Base-by-base conservation (phyloP, 2,888 invertebrate species). In the Zygogramma bicolorata region DNA sequence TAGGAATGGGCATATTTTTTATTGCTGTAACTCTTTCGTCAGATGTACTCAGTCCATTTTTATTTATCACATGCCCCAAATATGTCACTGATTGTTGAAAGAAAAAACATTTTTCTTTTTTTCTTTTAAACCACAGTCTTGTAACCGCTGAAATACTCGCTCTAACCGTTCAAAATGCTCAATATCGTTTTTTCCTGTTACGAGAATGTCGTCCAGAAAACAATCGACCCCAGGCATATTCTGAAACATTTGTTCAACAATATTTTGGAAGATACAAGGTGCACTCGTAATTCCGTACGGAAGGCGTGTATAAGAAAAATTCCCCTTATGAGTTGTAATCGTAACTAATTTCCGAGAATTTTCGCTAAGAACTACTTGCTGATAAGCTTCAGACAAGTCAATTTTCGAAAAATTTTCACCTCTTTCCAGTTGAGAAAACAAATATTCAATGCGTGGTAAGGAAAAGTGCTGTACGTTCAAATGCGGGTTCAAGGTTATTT, bases 101-200 rank as follows among this genome's bases (percentile, higher is more conserved):
- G 49, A 82, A 76, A 15, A 70, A 49, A 61, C 81, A 82, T 65
- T 82, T 83, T 53, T 74, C 20, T 63, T 68, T 59, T 77, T 68
- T 5, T 81, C 76, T 20, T 75, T 77, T 25, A 77, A 38, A 10
- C 78, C 77, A 38, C 72, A 62, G 1, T 76, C 72, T 57, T 63
- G 42, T 25, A 80, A 70, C 46, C 46, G 18, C 5, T 46, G 3
- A 3, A 18, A 18, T 4, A 46, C 8, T 46, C 8, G 46, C 18
- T 46, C 46, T 8, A 46, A 46, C 3, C 18, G 18, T 46, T 46
- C 46, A 8, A 59, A 59, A 31, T 18, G 59, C n/a, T 59, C 13
- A n/a, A 5, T 59, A 27, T 59, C 34, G 29, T 31, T 22, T 6
- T 34, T 58, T 29, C 34, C 18, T 8, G 59, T 59, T 34, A 46